phyloP scores from a whole-genome alignment of 2,888 invertebrate genomes.

The Holacanthella duospinosa region DNA sequence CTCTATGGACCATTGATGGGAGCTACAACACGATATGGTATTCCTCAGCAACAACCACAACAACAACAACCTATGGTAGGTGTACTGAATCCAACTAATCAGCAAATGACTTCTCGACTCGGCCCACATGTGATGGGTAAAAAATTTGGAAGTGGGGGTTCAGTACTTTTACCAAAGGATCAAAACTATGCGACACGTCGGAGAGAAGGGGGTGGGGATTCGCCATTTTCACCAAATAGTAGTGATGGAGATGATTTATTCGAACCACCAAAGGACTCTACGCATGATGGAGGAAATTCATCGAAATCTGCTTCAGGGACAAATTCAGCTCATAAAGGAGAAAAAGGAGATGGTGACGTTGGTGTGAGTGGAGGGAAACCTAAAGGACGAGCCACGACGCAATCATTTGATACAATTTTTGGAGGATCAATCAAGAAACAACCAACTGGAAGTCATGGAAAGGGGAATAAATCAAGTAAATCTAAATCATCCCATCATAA shows the following conservation, averaged over 20 bases:
- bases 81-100: not conserved
- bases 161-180: constrained; percentile 25
- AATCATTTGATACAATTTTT: constrained; percentile 5
- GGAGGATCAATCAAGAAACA: not conserved
- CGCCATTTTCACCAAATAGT: constrained; percentile 82
- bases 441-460: too few relatives aligned
- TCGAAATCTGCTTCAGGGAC: not conserved
- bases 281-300: not conserved
- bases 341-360: not conserved
- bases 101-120: not conserved
- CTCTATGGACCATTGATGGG: constrained; percentile 25
- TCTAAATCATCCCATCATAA: not conserved
- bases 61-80: constrained; percentile 23
- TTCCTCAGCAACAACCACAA: constrained; percentile 40
- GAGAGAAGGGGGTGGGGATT: constrained; percentile 40
- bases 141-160: constrained; percentile 12
- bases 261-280: constrained; percentile 53
- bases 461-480: not conserved
- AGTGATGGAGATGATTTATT: constrained; percentile 78
- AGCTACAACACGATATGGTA: constrained; percentile 10
- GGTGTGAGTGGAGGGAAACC: not conserved
- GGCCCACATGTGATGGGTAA: constrained; percentile 14
- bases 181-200: constrained; percentile 17
- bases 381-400: not conserved
- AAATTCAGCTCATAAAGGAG: not conserved